Evolutionary conservation across 1,140 invertebrate species (phyloP), one percentile per base, ranked within the genome.

Genomic region (Streblospio benedicti): DNA sequence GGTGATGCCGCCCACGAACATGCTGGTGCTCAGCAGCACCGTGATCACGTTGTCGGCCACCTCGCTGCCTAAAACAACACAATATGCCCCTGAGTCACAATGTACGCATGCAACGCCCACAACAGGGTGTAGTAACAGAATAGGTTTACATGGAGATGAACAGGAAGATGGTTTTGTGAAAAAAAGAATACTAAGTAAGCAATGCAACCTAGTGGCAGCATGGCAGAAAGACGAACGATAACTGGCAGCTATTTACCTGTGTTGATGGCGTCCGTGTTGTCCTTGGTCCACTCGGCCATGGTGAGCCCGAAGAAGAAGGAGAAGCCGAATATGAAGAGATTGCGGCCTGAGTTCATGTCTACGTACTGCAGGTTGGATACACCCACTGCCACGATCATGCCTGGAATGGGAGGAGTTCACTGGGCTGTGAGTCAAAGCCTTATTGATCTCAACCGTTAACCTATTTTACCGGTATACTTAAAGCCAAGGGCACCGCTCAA

Each of bases 271-370:
- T 79, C 81, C 4, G 83, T 79, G 74, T 89, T 77, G 16, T 79
- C 72, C 12, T 83, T 79, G 81, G 89, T 84, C 87, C 87, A 90
- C 61, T 85, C 82, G 0, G 87, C 86, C 43, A 90, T 69, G 0
- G 87, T 78, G 75, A 90, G 68, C 14, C 87, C 87, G 64, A 90
- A 88, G 73, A 91, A 91, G 45, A 91, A 81, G 16, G 88, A 89
- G 64, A 91, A 85, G 20, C 89, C 89, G 18, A 91, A 81, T 55
- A 91, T 88, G 72, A 90, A 91, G 4, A 91, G 75, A 78, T 92
- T 91, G 57, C 74, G 57, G 33, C 87, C 82, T 23, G 86, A 89
- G 69, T 89, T 87, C 32, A 91, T 73, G 67, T 90, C 81, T 20
- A 91, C 84, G 68, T 87, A 88, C 69, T 90, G 88, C 16, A 91